Evolutionary conservation across 2,888 invertebrate genomes (phyloP).

Genomic region (Zygothrica quintamaculata): DNA sequence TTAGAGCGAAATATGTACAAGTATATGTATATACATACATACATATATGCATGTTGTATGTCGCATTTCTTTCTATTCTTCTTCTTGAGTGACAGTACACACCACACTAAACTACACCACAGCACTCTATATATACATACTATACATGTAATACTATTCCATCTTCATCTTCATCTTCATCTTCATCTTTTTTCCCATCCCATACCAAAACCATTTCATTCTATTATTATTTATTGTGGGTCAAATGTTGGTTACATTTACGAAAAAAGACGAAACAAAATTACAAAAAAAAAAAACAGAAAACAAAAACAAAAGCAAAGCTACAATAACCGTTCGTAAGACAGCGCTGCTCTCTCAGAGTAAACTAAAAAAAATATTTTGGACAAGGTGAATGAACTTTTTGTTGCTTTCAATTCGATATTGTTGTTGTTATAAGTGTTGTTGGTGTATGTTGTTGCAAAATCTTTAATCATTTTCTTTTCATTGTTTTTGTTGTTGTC

Average conservation of each 20-base stretch:
- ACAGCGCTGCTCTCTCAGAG: slow-evolving; percentile 9
- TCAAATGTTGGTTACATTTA: slow-evolving; percentile 71
- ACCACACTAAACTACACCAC: slow-evolving; percentile 2
- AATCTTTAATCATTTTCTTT: slow-evolving; percentile 49
- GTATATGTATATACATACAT: slow-evolving; percentile 20
- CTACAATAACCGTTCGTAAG: too few relatives aligned
- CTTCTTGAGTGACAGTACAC: slow-evolving; percentile 50
- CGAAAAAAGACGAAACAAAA: too few relatives aligned
- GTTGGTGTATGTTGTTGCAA: too few relatives aligned
- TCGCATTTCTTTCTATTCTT: slow-evolving; percentile 55
- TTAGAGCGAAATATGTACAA: slow-evolving; percentile 63
- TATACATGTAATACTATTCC: slow-evolving; percentile 44
- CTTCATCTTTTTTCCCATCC: too few relatives aligned
- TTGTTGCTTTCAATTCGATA: slow-evolving; percentile 38
- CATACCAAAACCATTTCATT: slow-evolving; percentile 14
- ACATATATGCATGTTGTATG: slow-evolving; percentile 7
- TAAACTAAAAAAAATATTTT: slow-evolving; percentile 11
- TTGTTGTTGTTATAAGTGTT: too few relatives aligned
- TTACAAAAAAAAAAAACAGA: slow-evolving; percentile 43
- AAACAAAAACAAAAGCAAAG: slow-evolving; percentile 40
- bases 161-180: slow-evolving; percentile 23
- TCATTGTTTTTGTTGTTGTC: slow-evolving; percentile 17
- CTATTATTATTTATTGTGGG: slow-evolving; percentile 64
- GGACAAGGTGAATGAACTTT: slow-evolving; percentile 79
- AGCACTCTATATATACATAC: too few relatives aligned